Evolutionary conservation across 1,140 invertebrate genomes (phyloP).

Genomic region (Cydia pomonella): DNA sequence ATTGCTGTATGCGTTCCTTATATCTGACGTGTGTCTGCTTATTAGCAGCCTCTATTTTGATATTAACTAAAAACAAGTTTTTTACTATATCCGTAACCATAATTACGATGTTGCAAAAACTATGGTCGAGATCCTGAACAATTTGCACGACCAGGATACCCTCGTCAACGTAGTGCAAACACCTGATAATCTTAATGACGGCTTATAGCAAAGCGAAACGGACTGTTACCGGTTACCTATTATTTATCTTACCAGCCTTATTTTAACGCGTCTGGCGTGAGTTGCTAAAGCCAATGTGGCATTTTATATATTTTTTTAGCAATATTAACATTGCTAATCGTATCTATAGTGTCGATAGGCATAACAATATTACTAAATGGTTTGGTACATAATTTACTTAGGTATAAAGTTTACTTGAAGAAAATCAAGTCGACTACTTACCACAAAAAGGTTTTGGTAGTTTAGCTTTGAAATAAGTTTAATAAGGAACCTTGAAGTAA

Average conservation of each 20-base stretch:
- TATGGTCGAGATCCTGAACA: neutral
- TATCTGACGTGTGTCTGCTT: no score
- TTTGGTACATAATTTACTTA: no score
- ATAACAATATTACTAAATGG: no score
- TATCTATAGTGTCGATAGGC: no score
- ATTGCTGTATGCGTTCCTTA: no score
- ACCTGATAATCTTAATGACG: constrained; percentile 14
- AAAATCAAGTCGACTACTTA: no score
- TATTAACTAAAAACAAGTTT: neutral
- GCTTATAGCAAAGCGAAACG: neutral
- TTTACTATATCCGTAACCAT: neutral
- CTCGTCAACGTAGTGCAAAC: neutral
- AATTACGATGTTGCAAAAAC: neutral
- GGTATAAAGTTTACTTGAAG: no score
- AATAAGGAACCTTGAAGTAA: no score
- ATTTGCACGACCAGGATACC: neutral
- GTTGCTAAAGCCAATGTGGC: neutral
- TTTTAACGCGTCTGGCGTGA: neutral
- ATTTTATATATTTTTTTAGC: no score
- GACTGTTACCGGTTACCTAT: neutral
- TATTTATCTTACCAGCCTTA: neutral
- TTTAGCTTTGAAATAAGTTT: no score
- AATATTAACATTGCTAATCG: no score
- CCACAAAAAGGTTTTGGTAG: no score
- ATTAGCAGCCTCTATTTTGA: neutral